Evolutionary conservation across 2,797 vertebrate species (phyloP).

Genomic region (Megalops cyprinoides): DNA sequence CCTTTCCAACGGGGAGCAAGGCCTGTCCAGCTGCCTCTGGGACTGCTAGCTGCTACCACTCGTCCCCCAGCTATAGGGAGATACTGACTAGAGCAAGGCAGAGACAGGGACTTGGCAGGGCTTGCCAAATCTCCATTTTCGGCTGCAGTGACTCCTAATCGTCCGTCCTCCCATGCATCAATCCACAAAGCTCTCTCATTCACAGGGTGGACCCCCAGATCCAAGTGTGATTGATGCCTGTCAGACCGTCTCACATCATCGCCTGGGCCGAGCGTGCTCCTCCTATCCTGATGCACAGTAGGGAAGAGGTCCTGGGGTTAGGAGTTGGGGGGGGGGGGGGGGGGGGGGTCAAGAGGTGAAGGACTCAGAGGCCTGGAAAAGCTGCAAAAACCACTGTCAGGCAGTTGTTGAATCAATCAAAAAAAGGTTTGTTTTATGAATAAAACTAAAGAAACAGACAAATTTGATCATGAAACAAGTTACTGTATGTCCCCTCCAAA

Average conservation of each 20-base stretch:
- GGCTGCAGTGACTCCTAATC: neutral
- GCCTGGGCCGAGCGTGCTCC: neutral
- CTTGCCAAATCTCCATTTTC: neutral
- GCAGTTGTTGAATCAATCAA: neutral
- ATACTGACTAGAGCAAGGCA: neutral
- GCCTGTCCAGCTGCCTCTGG: constrained; percentile 1
- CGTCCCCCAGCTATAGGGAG: constrained; percentile 7
- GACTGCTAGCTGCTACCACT: neutral
- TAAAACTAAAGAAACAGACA: too few relatives aligned
- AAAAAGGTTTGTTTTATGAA: too few relatives aligned
- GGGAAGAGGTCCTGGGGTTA: constrained; percentile 52
- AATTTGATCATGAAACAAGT: neutral
- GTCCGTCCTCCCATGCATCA: neutral
- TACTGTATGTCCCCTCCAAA: neutral
- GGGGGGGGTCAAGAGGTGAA: constrained; percentile 43
- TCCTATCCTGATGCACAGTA: neutral
- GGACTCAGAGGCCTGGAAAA: constrained; percentile 5
- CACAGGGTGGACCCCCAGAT: neutral
- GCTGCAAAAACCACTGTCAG: neutral
- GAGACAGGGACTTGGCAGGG: constrained; percentile 3
- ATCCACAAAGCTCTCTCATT: neutral
- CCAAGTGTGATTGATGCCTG: neutral
- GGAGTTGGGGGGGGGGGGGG: too few relatives aligned
- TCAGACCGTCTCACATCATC: too few relatives aligned
- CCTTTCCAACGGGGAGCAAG: neutral